Percentiles rank a stretch among this genome's conserved stretches.
Conservation (phyloP, 2,888 invertebrate species). For the Lamellibrachia satsuma region DNA sequence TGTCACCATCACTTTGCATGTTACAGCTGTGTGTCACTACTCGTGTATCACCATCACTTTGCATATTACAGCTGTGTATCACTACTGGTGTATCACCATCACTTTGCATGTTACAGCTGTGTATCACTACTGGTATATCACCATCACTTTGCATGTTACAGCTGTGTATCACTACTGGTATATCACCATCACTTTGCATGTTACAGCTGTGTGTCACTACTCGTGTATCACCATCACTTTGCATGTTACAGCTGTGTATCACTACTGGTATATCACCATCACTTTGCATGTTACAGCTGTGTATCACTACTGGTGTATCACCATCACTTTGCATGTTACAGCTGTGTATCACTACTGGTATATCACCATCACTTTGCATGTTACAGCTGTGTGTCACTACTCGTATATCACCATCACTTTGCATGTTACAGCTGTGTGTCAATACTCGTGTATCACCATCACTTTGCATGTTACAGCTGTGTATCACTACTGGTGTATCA, state of each 20-base stretch:
- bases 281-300: not conserved
- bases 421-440: not conserved
- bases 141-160: not conserved
- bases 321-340: not conserved
- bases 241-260: not conserved
- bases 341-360: not conserved
- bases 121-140: not conserved
- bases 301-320: not conserved
- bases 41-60: not conserved
- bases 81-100: not conserved
- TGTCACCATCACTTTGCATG: not conserved
- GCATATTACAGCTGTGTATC: not conserved
- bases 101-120: not conserved
- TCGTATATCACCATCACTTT: not conserved
- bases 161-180: not conserved
- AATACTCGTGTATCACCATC: not conserved
- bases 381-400: not conserved
- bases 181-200: not conserved
- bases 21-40: not conserved
- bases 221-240: not conserved
- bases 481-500: not conserved
- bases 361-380: not conserved
- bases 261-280: not conserved
- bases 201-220: not conserved
- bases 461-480: not conserved